A percentile compares a stretch with the other conserved stretches of the same genome.
Evolutionary conservation across 2,797 vertebrate genomes (phyloP).

Genomic region (Microcaecilia unicolor): DNA sequence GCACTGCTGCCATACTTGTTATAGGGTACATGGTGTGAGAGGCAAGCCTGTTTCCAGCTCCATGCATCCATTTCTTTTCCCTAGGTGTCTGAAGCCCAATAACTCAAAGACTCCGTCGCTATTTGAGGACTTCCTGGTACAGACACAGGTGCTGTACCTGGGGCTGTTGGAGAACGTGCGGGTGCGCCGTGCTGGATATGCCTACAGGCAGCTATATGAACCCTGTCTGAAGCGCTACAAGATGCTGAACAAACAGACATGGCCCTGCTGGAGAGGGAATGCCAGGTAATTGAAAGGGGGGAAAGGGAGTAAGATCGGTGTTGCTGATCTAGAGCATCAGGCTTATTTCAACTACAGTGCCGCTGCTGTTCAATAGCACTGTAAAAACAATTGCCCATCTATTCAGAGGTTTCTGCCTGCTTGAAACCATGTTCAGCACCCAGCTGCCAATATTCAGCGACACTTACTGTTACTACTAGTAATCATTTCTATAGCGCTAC

Average conservation of each 20-base stretch:
- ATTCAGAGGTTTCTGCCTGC: too few species aligned
- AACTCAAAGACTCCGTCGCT: conserved; percentile 30
- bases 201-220: conserved; percentile 51
- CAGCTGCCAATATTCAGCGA: too few species aligned
- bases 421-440: too few species aligned
- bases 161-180: conserved; percentile 63
- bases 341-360: too few species aligned
- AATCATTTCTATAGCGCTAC: too few species aligned
- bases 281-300: conserved; percentile 55
- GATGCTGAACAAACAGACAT: conserved; percentile 44
- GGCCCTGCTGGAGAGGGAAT: conserved; percentile 45
- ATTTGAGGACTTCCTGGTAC: conserved; percentile 48
- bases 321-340: too few species aligned
- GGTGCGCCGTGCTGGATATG: conserved; percentile 59
- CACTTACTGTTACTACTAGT: too few species aligned
- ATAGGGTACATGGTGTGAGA: too few species aligned
- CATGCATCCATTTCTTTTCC: background rate
- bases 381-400: too few species aligned
- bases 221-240: conserved; percentile 57
- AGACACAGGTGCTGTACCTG: conserved; percentile 46
- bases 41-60: background rate
- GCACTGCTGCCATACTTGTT: too few species aligned
- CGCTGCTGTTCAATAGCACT: too few species aligned
- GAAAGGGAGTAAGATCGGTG: too few species aligned
- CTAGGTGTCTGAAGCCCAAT: conserved; percentile 66